These are phyloP conservation scores for Cheumatopsyche charites DNA, from an alignment of 1,140 invertebrate genomes.

Conservation along the genomic window DNA sequence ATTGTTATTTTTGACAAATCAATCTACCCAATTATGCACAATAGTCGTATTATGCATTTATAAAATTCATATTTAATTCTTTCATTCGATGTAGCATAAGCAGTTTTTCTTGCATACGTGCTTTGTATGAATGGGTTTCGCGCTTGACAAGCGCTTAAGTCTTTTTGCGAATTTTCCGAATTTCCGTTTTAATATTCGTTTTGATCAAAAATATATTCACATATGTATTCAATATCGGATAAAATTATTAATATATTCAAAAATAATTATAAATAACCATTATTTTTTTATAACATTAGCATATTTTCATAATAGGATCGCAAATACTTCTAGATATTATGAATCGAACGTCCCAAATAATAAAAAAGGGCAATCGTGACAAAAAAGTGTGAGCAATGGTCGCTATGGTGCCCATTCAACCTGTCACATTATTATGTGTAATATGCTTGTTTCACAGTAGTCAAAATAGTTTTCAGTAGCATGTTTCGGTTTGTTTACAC, in stretches of 20 bases:
- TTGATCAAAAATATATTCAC: not conserved
- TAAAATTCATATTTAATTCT: no score
- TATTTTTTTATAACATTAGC: not conserved
- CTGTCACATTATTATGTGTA: constrained; percentile 33
- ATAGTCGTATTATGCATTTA: no score
- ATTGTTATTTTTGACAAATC: constrained; percentile 43
- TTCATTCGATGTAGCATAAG: no score
- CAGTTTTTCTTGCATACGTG: no score
- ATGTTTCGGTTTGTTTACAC: constrained; percentile 41
- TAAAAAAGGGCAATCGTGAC: not conserved
- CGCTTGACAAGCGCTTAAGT: no score
- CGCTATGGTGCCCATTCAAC: not conserved
- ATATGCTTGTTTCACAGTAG: constrained; percentile 38
- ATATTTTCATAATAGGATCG: no score
- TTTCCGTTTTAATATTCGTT: no score
- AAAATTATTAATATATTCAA: not conserved
- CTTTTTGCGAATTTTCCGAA: no score
- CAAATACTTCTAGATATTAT: no score
- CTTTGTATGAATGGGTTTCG: no score
- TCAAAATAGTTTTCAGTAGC: constrained; percentile 29
- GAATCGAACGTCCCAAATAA: not conserved
- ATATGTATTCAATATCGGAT: not conserved
- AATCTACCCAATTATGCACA: constrained; percentile 21
- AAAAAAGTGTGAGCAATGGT: not conserved
- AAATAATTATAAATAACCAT: no score